phyloP scores from a whole-genome alignment of 2,888 invertebrate genomes.

The Lomographa bimaculata region DNA sequence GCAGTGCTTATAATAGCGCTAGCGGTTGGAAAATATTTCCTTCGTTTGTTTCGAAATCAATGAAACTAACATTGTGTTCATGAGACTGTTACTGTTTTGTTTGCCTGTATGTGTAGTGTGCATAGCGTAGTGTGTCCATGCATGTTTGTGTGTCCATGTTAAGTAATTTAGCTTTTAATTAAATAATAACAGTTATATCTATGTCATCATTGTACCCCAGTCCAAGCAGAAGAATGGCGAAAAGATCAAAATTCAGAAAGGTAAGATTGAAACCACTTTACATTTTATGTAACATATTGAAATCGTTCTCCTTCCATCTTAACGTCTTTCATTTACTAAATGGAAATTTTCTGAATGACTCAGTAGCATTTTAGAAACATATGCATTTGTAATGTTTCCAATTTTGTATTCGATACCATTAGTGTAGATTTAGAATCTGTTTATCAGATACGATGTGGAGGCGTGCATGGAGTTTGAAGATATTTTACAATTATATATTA shows the following conservation, averaged over 20 bases:
- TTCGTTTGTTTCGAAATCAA: constrained; percentile 63
- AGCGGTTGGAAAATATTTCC: constrained; percentile 68
- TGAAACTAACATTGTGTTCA: constrained; percentile 47
- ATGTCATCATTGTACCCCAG: constrained; percentile 18
- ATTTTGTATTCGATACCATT: constrained; percentile 35
- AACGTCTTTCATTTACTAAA: constrained; percentile 38
- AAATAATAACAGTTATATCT: constrained; percentile 7
- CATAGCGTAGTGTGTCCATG: constrained; percentile 51
- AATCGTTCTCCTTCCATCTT: constrained; percentile 29
- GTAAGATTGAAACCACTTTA: constrained; percentile 40
- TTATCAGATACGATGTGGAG: constrained; percentile 21
- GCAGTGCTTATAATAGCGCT: constrained; percentile 75
- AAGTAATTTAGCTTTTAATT: constrained; percentile 24
- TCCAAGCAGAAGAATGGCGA: constrained; percentile 19
- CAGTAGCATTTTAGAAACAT: constrained; percentile 35
- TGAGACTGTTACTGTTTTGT: constrained; percentile 42
- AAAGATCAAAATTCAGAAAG: constrained; percentile 34
- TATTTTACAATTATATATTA: constrained; percentile 1
- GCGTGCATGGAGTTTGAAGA: constrained; percentile 19
- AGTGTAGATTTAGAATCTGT: constrained; percentile 32
- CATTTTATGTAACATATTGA: constrained; percentile 11
- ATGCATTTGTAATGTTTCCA: constrained; percentile 31
- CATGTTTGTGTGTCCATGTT: constrained; percentile 66
- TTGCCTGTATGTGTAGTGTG: constrained; percentile 30
- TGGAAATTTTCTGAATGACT: constrained; percentile 40